A percentile compares a stretch with the other conserved stretches of the same genome.
Conservation (phyloP, 1,140 invertebrate species). For the Musca domestica region DNA sequence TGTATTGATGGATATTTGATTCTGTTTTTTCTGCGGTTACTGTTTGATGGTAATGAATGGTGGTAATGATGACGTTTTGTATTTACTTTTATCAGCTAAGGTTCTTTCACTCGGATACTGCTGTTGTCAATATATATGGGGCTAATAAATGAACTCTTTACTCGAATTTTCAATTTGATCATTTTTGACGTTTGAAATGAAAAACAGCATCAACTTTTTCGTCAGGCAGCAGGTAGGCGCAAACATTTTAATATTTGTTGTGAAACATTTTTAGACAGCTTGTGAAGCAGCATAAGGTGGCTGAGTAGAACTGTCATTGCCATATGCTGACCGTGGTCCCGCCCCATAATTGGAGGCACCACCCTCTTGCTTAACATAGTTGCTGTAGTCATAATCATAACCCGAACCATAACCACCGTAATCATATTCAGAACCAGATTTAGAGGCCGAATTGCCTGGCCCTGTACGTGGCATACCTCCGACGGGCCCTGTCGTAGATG, state of each 20-base stretch:
- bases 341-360: constrained; percentile 49
- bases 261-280: constrained; percentile 42
- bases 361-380: constrained; percentile 51
- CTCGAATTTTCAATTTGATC: constrained; percentile 38
- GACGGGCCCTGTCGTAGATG: constrained; percentile 48
- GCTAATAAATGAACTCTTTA: constrained; percentile 52
- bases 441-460: constrained; percentile 50
- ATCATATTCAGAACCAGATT: constrained; percentile 52
- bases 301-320: constrained; percentile 52
- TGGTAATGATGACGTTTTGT: background rate
- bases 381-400: constrained; percentile 53
- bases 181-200: background rate
- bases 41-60: too few relatives aligned
- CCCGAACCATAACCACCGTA: constrained; percentile 54
- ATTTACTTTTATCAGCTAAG: constrained; percentile 3
- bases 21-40: background rate
- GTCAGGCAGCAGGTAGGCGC: constrained; percentile 4
- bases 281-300: constrained; percentile 52
- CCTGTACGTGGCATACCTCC: constrained; percentile 53
- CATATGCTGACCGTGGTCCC: constrained; percentile 50
- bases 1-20: background rate
- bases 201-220: constrained; percentile 18
- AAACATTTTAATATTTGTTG: background rate
- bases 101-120: constrained; percentile 20
- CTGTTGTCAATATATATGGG: constrained; percentile 31